A percentile compares a stretch with the other conserved stretches of the same genome.
Evolutionary conservation across 2,797 vertebrate genomes (phyloP).

Genomic region (Columba guinea): DNA sequence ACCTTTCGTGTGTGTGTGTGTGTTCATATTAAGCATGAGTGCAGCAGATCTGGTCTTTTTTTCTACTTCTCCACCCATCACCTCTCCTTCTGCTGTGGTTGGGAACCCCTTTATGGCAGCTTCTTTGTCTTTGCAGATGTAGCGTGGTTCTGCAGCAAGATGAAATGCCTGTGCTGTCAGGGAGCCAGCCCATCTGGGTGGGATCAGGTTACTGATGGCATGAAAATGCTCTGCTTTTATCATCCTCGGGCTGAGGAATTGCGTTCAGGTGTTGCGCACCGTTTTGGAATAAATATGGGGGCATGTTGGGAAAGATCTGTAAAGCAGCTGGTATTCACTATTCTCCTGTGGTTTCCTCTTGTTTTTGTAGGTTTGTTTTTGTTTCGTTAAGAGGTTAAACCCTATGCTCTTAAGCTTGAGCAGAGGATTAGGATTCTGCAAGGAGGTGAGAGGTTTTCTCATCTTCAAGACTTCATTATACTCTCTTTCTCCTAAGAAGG

Average conservation of each 20-base stretch:
- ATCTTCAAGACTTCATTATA: not conserved
- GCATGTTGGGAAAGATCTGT: not conserved
- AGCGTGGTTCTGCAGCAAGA: conserved; percentile 24
- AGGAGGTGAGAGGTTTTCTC: not conserved
- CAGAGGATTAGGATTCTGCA: not conserved
- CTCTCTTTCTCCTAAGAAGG: not conserved
- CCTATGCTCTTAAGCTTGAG: not conserved
- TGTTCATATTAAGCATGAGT: not conserved
- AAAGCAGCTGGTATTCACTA: not conserved
- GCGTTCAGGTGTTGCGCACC: conserved; percentile 73
- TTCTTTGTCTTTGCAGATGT: conserved; percentile 61
- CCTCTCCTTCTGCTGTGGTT: not conserved
- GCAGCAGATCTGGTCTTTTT: not conserved
- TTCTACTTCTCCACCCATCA: not conserved
- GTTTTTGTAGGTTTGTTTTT: not conserved
- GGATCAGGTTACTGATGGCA: conserved; percentile 70
- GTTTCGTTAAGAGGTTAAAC: not conserved
- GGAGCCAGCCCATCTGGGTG: conserved; percentile 75
- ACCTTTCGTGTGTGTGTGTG: not conserved
- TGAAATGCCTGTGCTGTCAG: conserved; percentile 61
- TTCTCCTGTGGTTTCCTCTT: not conserved
- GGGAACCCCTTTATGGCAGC: conserved; percentile 49
- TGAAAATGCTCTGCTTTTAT: conserved; percentile 60
- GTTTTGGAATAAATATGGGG: conserved; percentile 23
- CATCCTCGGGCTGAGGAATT: conserved; percentile 70